Base-by-base conservation (phyloP, 2,113 vertebrate species). In the Prolemur simus region DNA sequence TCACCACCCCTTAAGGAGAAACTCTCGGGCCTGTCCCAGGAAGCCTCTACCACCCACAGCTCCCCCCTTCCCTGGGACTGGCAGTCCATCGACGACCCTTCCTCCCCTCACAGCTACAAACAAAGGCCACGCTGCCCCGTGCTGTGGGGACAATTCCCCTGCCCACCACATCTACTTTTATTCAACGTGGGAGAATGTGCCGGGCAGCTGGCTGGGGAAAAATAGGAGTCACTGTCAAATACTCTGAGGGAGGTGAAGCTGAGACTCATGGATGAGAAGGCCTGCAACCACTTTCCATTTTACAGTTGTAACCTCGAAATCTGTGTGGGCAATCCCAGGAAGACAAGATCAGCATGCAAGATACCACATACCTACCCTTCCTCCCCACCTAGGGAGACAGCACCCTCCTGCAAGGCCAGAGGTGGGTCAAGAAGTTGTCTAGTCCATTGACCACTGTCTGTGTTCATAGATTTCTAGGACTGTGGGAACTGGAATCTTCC, bases 191-290 rank as follows among this genome's bases (percentile, higher is more conserved):
- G 4, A 83, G 34, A 85, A 17, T 83, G 13, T 96, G 93, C 60
- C 8, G 2, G 49, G 85, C 76, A 6, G 56, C 88, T n/a, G 91
- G 96, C 81, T 97, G 91, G 95, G 91, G 94, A 29, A 52, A 0
- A 78, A 96, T 49, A 6, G 89, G 60, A 27, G 6, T 66, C 69
- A 8, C 0, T 0, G 0, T 95, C 96, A 9, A 47, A 96, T 5
- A 82, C 11, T 29, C 96, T 95, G 69, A 81, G 68, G 45, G 96
- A 97, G 17, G 88, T 92, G 47, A 78, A 90, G 34, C 42, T 96
- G 80, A 92, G 17, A 74, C 66, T 95, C 71, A 87, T 96, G 84
- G 49, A 45, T 3, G 2, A 58, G 37, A 11, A 23, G 8, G 7
- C 52, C 64, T 95, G 84, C 13, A 5, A 29, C 7, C 0, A 9